These are phyloP conservation scores for Bradynema listronoti DNA, from an alignment of 1,140 invertebrate species.

Conservation along the genomic window DNA sequence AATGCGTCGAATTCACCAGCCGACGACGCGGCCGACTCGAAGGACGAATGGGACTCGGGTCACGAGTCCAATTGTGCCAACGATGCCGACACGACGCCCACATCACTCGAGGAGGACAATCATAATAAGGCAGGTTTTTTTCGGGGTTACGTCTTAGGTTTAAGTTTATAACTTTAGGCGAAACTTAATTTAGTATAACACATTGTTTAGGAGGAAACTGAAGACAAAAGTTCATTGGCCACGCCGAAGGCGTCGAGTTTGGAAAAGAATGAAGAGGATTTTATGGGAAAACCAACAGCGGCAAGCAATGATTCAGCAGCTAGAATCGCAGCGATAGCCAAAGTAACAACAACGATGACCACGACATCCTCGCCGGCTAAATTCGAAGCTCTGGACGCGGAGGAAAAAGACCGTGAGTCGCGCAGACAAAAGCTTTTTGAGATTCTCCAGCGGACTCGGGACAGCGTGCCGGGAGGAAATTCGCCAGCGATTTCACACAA, in stretches of 20 bases:
- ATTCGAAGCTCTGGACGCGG: neutral
- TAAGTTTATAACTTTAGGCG: neutral
- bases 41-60: too few species aligned
- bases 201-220: too few species aligned
- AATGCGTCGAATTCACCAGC: too few species aligned
- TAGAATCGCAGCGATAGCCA: neutral
- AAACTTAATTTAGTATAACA: too few species aligned
- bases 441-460: conserved; percentile 28
- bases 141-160: neutral
- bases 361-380: neutral
- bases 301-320: conserved; percentile 5
- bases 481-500: too few species aligned
- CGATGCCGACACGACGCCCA: too few species aligned
- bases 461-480: neutral
- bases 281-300: conserved; percentile 4
- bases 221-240: too few species aligned
- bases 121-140: too few species aligned
- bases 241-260: neutral
- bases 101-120: too few species aligned
- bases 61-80: too few species aligned
- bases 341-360: neutral
- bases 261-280: neutral
- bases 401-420: conserved; percentile 19
- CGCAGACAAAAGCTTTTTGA: conserved; percentile 25
- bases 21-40: too few species aligned